These are phyloP conservation scores for Drosophila grimshawi DNA, from an alignment of 1,140 invertebrate species.

Conservation along the genomic window DNA sequence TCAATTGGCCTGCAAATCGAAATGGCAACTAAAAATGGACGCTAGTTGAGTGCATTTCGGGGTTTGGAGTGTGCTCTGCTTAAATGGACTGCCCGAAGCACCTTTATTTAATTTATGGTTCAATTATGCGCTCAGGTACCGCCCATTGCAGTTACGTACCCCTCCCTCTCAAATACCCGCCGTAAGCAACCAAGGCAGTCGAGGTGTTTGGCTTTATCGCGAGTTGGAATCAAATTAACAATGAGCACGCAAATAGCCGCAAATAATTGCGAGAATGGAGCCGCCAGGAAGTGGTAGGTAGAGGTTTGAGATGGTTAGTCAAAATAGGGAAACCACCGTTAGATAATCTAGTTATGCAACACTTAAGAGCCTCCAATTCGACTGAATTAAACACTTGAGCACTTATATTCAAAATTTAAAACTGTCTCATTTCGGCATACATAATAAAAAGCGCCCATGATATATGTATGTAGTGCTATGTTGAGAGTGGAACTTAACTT, in stretches of 20 bases:
- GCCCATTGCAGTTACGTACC: conserved; percentile 25
- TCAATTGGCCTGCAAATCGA: conserved; percentile 35
- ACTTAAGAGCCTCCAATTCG: conserved; percentile 33
- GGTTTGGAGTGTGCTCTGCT: conserved; percentile 16
- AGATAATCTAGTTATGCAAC: conserved; percentile 55
- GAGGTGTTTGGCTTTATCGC: conserved; percentile 67
- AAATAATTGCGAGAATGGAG: conserved; percentile 57
- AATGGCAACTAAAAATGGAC: conserved; percentile 36
- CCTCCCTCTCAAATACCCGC: neutral
- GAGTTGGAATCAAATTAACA: conserved; percentile 74
- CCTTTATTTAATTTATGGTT: conserved; percentile 75
- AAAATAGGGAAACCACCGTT: conserved; percentile 35
- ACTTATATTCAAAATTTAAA: conserved; percentile 55
- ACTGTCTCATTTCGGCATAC: conserved; percentile 7
- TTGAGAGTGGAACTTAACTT: conserved; percentile 53
- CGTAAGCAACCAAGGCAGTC: neutral
- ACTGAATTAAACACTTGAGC: conserved; percentile 38
- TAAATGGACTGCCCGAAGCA: conserved; percentile 1
- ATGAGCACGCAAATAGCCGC: conserved; percentile 75
- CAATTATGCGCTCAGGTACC: conserved; percentile 64
- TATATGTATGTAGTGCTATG: conserved; percentile 49
- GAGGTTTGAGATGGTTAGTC: neutral
- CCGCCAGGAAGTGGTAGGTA: neutral
- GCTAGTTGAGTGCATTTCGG: conserved; percentile 49
- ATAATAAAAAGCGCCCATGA: conserved; percentile 54